Evolutionary conservation across 2,113 vertebrate species (phyloP).

Genomic region (Scomber japonicus): DNA sequence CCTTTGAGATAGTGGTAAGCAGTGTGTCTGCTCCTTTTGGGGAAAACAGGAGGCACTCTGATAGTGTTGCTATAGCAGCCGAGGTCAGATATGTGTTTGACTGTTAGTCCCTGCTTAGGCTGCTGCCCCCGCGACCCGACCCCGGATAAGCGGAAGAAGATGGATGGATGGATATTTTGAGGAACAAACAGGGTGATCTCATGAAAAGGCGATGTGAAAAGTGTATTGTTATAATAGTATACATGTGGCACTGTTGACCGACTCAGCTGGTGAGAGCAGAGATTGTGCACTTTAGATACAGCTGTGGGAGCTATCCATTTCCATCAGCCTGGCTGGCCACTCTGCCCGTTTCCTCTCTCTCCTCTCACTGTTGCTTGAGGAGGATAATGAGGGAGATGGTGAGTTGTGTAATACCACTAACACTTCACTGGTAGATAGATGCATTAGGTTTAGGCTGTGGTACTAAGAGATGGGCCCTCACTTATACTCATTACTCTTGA

Average conservation of each 20-base stretch:
- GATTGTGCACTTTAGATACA: constrained; percentile 62
- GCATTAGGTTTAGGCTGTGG: constrained; percentile 58
- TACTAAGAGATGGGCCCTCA: constrained; percentile 66
- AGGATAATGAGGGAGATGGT: constrained; percentile 71
- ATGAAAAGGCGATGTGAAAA: constrained; percentile 22
- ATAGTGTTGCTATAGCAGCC: too few species aligned
- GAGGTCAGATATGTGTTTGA: too few species aligned
- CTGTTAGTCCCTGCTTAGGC: too few species aligned
- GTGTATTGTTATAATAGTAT: constrained; percentile 27
- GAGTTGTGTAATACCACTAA: constrained; percentile 68
- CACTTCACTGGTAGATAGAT: constrained; percentile 62
- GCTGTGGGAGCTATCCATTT: constrained; percentile 73
- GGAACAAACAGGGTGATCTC: background rate
- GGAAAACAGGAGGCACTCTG: too few species aligned
- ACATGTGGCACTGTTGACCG: constrained; percentile 23
- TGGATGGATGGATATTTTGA: too few species aligned
- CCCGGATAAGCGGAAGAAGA: too few species aligned
- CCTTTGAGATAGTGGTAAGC: too few species aligned
- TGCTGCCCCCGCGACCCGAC: too few species aligned
- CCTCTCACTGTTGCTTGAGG: constrained; percentile 57
- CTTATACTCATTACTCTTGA: constrained; percentile 78
- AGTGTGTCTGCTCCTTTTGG: too few species aligned
- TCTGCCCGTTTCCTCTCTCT: constrained; percentile 52
- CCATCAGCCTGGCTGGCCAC: constrained; percentile 71
- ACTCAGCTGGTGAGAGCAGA: constrained; percentile 41